phyloP scores from a whole-genome alignment of 2,888 invertebrate species.

The Arctia plantaginis region DNA sequence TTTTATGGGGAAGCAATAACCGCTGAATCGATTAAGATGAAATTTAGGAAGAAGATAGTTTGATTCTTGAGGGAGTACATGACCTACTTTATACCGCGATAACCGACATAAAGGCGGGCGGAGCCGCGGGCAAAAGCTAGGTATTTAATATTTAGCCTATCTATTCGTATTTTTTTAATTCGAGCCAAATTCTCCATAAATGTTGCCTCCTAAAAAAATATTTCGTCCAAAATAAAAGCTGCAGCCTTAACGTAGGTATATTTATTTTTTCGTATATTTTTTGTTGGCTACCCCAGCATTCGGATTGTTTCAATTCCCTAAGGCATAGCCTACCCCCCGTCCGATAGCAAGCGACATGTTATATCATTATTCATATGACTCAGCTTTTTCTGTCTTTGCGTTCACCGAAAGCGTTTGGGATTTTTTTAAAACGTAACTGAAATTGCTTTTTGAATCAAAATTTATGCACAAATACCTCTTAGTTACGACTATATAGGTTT shows the following conservation, averaged over 20 bases:
- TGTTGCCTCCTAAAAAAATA: neutral
- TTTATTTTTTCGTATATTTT: slow-evolving; percentile 13
- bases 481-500: neutral
- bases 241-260: slow-evolving; percentile 2
- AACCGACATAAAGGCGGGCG: too few species aligned
- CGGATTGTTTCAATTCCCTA: slow-evolving; percentile 46
- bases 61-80: too few species aligned
- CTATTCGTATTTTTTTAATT: too few species aligned
- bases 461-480: neutral
- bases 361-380: slow-evolving; percentile 65
- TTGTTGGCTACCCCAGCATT: slow-evolving; percentile 23
- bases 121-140: too few species aligned
- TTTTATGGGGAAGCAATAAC: too few species aligned
- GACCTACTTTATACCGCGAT: too few species aligned
- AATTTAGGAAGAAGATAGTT: too few species aligned
- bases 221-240: neutral
- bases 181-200: neutral
- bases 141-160: too few species aligned
- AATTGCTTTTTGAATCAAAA: slow-evolving; percentile 6
- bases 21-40: too few species aligned
- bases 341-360: slow-evolving; percentile 26
- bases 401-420: slow-evolving; percentile 17
- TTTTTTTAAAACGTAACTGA: slow-evolving; percentile 5
- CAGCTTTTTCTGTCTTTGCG: slow-evolving; percentile 52
- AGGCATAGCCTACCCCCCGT: slow-evolving; percentile 33